Evolutionary conservation across 1,140 invertebrate genomes (phyloP), one percentile per base, ranked within the genome.

Genomic region (Lordiphosa stackelbergi): DNA sequence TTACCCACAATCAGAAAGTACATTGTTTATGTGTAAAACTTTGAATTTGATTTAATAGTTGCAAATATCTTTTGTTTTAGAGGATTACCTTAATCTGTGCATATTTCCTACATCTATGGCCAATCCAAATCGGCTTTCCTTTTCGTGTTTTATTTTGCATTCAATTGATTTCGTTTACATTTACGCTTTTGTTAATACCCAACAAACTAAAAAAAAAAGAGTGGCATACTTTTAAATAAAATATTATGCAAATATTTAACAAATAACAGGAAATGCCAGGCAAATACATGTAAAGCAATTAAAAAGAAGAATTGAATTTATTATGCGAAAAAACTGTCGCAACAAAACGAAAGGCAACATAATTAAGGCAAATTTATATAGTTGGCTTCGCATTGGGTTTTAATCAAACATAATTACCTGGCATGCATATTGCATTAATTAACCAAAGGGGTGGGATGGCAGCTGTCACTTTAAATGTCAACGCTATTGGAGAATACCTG

Each of bases 321-420:
- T 37, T 37, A 47, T 49, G 35, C 16, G 22, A 13, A 11, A 11
- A 13, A 38, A 35, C 31, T 36, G 34, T 10, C 8, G 31, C 11
- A 1, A 34, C 16, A 16, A 46, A 36, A 7, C 5, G 13, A 49
- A 51, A n/a, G 38, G 42, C 55, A 38, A 66, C 66, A 81, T 81
- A 79, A 81, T 81, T 81, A 81, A 79, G 53, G 59, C 51, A 60
- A 64, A 68, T 68, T 61, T 60, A 66, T 66, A 48, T 70, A 63
- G 53, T 22, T 53, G 37, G 40, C 49, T 31, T 7, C 28, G 7
- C 28, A 31, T 31, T 31, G 70, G 53, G 47, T 61, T 72, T 79
- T 79, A 81, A 79, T 79, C 75, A 79, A 79, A 79, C 78, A 81
- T 71, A 75, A 81, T 81, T 79, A 70, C 71, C 62, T 41, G 41